phyloP scores from a whole-genome alignment of 2,113 vertebrate species.

The Gracilinanus agilis region DNA sequence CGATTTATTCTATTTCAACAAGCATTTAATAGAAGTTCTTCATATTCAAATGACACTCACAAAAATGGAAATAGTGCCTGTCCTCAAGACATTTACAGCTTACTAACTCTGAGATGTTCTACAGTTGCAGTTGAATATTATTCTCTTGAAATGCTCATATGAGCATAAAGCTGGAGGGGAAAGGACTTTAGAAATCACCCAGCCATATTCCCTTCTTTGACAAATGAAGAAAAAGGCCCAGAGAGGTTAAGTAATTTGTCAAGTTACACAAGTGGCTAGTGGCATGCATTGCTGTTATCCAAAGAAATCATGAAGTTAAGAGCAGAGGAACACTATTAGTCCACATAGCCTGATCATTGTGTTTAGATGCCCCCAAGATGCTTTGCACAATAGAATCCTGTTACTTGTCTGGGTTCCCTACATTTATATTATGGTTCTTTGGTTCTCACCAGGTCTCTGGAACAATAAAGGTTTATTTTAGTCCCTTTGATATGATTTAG shows the following conservation, averaged over 20 bases:
- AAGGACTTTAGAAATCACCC: neutral
- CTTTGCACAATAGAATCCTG: neutral
- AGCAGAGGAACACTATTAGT: neutral
- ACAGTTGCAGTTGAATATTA: neutral
- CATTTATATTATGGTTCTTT: conserved; percentile 30
- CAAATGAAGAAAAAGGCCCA: neutral
- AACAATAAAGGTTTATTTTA: conserved; percentile 5
- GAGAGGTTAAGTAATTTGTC: neutral
- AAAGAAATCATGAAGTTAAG: neutral
- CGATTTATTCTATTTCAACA: neutral
- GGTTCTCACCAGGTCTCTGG: conserved; percentile 13
- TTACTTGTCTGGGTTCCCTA: conserved; percentile 28
- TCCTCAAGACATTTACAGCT: neutral
- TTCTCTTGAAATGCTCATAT: neutral
- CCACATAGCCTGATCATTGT: neutral
- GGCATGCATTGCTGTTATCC: neutral
- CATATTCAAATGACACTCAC: neutral
- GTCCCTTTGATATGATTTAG: conserved; percentile 37
- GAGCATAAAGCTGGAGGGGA: neutral
- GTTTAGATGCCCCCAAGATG: neutral
- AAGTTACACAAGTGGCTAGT: neutral
- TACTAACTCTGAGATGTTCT: neutral
- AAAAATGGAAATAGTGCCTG: neutral
- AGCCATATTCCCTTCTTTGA: neutral
- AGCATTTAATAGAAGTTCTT: neutral